phyloP scores from a whole-genome alignment of 2,797 vertebrate genomes.

The Acanthiza pusilla region DNA sequence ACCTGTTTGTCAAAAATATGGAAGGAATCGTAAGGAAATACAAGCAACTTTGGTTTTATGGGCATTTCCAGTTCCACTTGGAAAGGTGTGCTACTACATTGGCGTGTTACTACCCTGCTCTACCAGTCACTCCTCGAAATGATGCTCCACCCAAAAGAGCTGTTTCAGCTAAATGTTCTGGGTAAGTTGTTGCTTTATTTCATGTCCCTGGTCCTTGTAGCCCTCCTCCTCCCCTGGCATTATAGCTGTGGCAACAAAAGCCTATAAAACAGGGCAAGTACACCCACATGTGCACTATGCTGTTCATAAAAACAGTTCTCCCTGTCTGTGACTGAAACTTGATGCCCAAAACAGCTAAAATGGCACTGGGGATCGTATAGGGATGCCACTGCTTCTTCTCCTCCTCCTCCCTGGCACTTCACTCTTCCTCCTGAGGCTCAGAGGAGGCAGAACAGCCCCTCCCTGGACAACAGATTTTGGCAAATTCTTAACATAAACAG shows the following conservation, averaged over 20 bases:
- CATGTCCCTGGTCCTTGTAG: background rate
- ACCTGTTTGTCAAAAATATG: background rate
- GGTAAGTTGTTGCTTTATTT: background rate
- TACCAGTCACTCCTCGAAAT: constrained; percentile 25
- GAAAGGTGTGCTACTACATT: background rate
- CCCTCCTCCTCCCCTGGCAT: background rate
- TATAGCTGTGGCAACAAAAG: constrained; percentile 2
- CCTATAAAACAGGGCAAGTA: background rate
- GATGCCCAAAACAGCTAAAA: background rate
- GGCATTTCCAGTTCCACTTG: background rate
- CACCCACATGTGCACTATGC: background rate
- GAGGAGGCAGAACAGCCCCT: background rate
- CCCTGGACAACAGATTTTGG: background rate
- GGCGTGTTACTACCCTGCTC: background rate
- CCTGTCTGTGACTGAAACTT: background rate
- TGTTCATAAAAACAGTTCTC: background rate
- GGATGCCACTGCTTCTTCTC: background rate
- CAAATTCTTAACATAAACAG: background rate
- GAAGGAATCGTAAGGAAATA: background rate
- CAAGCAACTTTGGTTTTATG: background rate
- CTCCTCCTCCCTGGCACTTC: background rate
- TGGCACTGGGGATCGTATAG: fast-evolving
- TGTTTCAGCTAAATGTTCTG: background rate
- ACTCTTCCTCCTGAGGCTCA: background rate
- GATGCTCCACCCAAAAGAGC: constrained; percentile 20